phyloP scores from a whole-genome alignment of 1,140 invertebrate genomes.

The Ceratoteleas bidentatus region DNA sequence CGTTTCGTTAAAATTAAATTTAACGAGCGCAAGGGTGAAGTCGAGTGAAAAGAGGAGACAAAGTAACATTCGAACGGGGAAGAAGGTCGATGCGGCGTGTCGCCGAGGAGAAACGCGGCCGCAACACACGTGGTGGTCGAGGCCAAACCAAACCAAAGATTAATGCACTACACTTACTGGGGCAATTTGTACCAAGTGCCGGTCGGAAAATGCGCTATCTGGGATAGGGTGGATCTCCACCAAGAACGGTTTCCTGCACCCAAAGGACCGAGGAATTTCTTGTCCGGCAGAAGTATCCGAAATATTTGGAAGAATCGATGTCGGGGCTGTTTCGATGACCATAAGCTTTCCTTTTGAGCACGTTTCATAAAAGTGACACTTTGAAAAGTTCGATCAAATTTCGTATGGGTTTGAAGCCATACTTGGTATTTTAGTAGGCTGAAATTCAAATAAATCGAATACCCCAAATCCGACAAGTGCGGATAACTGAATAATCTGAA shows the following conservation, averaged over 20 bases:
- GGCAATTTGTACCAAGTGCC: conserved; percentile 80
- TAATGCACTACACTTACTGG: conserved; percentile 81
- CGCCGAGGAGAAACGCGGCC: conserved; percentile 68
- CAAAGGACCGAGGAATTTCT: conserved; percentile 55
- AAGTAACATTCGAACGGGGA: conserved; percentile 53
- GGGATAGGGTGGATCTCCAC: conserved; percentile 62
- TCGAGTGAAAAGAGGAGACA: conserved; percentile 50
- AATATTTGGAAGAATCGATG: conserved; percentile 50
- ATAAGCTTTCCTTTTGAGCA: not conserved
- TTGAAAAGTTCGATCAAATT: not conserved
- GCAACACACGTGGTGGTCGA: conserved; percentile 67
- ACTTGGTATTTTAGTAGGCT: too few relatives aligned
- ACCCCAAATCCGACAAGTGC: too few relatives aligned
- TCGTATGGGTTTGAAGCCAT: too few relatives aligned
- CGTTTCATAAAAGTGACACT: not conserved
- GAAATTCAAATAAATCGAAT: too few relatives aligned
- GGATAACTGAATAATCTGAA: too few relatives aligned
- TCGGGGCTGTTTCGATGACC: not conserved
- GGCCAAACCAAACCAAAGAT: conserved; percentile 80
- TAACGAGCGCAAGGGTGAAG: conserved; percentile 31
- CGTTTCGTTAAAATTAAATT: conserved; percentile 38
- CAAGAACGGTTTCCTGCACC: conserved; percentile 40
- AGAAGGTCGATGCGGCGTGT: conserved; percentile 68
- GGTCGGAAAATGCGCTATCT: conserved; percentile 67
- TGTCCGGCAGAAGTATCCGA: conserved; percentile 31